Conservation (phyloP, 1,140 invertebrate genomes). For the Drosophila cardini region DNA sequence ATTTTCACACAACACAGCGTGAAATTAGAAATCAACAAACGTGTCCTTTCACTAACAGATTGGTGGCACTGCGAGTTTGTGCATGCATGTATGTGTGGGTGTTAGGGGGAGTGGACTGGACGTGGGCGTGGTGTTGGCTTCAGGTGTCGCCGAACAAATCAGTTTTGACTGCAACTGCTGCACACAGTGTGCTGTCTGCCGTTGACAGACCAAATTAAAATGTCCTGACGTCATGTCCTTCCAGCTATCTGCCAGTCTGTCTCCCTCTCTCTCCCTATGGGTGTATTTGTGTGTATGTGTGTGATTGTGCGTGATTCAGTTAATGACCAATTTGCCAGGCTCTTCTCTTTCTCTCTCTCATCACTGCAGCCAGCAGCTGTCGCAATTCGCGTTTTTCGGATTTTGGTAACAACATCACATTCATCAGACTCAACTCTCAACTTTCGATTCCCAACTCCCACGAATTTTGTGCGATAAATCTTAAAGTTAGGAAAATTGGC, state of each 20-base stretch:
- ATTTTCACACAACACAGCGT: constrained; percentile 81
- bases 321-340: constrained; percentile 79
- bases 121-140: constrained; percentile 29
- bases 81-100: not conserved
- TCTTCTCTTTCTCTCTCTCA: not conserved
- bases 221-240: constrained; percentile 55
- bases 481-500: constrained; percentile 62
- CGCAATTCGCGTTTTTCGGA: constrained; percentile 65
- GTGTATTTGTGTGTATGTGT: not conserved
- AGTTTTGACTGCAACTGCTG: constrained; percentile 62
- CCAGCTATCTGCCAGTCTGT: constrained; percentile 35
- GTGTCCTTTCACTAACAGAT: constrained; percentile 50
- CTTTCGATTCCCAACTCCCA: not conserved
- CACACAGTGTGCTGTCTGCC: constrained; percentile 67
- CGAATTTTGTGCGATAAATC: constrained; percentile 51
- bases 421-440: constrained; percentile 37
- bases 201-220: constrained; percentile 82
- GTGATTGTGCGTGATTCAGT: constrained; percentile 52
- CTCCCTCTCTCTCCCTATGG: constrained; percentile 7
- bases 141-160: constrained; percentile 73
- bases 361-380: constrained; percentile 54
- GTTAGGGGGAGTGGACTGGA: not conserved
- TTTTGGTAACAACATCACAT: constrained; percentile 53
- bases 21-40: constrained; percentile 81
- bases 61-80: not conserved